A percentile compares a stretch with the other conserved stretches of the same genome.
Evolutionary conservation across 2,888 invertebrate genomes (phyloP).

Genomic region (Hydraecia micacea): DNA sequence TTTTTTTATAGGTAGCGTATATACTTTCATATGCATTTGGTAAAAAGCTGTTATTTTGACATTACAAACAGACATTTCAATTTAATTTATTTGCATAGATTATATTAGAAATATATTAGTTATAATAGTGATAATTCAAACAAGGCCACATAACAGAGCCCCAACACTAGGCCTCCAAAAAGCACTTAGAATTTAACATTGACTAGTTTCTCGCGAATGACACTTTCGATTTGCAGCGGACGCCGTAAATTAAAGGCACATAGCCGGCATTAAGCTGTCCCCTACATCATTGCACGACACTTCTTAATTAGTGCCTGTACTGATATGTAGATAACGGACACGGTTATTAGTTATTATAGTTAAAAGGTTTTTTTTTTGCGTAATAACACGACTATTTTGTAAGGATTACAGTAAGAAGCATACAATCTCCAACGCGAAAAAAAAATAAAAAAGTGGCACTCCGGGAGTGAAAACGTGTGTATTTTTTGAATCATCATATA

Average conservation of each 20-base stretch:
- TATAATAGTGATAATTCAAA: neutral
- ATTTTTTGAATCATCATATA: too few relatives aligned
- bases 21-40: too few relatives aligned
- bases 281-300: conserved; percentile 59
- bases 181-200: conserved; percentile 22
- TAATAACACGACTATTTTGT: neutral
- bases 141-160: conserved; percentile 4
- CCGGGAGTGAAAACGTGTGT: too few relatives aligned
- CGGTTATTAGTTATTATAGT: conserved; percentile 36
- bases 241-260: conserved; percentile 57
- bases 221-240: conserved; percentile 63
- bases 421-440: rapidly evolving
- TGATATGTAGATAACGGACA: conserved; percentile 53
- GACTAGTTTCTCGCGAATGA: conserved; percentile 48
- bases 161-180: conserved; percentile 25
- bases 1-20: too few relatives aligned
- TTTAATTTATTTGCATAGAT: too few relatives aligned
- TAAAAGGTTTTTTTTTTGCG: conserved; percentile 14
- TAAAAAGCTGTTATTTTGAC: too few relatives aligned
- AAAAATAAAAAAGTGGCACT: too few relatives aligned
- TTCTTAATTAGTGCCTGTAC: conserved; percentile 61
- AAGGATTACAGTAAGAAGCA: neutral
- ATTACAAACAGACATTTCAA: too few relatives aligned
- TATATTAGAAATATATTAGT: too few relatives aligned
- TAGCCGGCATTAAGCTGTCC: conserved; percentile 60